These are phyloP conservation scores for Amitus sp. DNA, from an alignment of 2,888 invertebrate genomes.

Conservation along the genomic window DNA sequence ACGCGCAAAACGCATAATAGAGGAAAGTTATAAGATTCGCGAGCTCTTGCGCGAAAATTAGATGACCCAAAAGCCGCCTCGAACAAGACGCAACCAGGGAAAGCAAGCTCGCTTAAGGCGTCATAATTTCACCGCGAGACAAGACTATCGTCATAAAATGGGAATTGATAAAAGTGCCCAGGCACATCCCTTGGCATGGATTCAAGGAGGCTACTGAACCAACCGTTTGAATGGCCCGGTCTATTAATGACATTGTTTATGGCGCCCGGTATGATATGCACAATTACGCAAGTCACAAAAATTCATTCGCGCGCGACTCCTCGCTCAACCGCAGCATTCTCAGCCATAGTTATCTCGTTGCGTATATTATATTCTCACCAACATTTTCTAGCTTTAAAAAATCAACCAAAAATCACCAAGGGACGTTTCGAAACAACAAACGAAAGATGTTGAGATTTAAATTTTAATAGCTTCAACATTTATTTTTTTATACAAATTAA, in stretches of 20 bases:
- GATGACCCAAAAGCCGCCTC: constrained; percentile 6
- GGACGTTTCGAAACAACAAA: no score
- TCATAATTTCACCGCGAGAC: neutral
- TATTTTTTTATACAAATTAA: no score
- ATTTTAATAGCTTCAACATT: no score
- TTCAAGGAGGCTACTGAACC: constrained; percentile 29
- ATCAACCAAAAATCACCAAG: no score
- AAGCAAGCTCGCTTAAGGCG: constrained; percentile 3
- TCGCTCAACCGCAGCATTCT: no score
- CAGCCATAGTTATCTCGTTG: no score
- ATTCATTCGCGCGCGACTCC: no score
- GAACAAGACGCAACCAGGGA: neutral
- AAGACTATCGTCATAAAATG: constrained; percentile 10
- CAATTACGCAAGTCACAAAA: no score
- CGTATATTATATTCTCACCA: no score
- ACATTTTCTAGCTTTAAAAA: no score
- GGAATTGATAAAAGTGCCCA: constrained; percentile 22
- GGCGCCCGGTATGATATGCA: constrained; percentile 5
- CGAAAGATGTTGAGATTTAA: no score
- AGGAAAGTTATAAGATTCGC: constrained; percentile 6
- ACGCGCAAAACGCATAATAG: constrained; percentile 3
- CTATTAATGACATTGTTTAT: constrained; percentile 28
- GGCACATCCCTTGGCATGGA: constrained; percentile 22
- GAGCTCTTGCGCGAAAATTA: constrained; percentile 6
- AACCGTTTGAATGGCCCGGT: constrained; percentile 26